Conservation (phyloP, 2,113 vertebrate species). For the Bagarius yarrelli region DNA sequence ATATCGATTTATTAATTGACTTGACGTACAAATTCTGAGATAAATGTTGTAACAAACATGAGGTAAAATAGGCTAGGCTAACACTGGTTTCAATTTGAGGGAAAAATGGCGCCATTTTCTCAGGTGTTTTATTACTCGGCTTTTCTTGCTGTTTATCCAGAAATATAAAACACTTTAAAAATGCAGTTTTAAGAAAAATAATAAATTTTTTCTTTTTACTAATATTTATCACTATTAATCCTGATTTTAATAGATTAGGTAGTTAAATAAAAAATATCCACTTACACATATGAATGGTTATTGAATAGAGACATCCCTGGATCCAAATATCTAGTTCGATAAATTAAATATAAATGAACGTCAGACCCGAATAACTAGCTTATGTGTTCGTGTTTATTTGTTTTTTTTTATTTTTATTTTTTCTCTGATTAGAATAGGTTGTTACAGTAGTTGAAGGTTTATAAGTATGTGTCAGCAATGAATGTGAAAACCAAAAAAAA, state of each 20-base stretch:
- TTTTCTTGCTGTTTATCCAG: no score
- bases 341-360: not conserved
- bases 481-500: not conserved
- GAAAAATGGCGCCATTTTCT: not conserved
- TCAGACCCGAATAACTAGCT: not conserved
- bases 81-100: not conserved
- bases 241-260: no score
- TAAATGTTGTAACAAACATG: not conserved
- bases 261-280: no score
- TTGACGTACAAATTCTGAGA: not conserved
- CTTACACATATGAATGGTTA: no score
- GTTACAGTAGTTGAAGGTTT: slow-evolving; percentile 44
- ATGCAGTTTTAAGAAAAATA: no score
- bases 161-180: no score
- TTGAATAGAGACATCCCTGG: not conserved
- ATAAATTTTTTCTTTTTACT: no score
- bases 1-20: not conserved
- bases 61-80: not conserved
- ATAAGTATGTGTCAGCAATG: slow-evolving; percentile 8
- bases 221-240: no score
- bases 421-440: slow-evolving; percentile 50
- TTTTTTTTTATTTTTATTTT: slow-evolving; percentile 13
- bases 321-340: no score
- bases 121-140: not conserved
- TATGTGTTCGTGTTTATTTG: slow-evolving; percentile 38